Conservation (phyloP, 2,888 invertebrate species). For the Hoplodrina ambigua region DNA sequence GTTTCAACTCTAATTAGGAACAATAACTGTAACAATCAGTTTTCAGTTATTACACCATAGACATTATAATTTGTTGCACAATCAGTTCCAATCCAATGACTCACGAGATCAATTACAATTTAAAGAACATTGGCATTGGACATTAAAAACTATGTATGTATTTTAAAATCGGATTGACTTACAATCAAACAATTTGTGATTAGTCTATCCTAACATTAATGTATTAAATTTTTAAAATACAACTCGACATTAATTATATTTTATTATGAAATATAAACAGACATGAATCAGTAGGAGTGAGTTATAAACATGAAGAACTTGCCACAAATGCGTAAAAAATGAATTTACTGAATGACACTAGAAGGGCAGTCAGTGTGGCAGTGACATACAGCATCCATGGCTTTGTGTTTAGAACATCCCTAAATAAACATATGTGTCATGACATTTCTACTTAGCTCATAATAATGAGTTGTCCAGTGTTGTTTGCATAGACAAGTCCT, state of each 20-base stretch:
- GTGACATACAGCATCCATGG: slow-evolving; percentile 48
- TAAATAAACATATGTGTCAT: slow-evolving; percentile 27
- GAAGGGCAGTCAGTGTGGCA: slow-evolving; percentile 49
- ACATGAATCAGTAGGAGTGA: slow-evolving; percentile 33
- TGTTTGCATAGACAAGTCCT: slow-evolving; percentile 96
- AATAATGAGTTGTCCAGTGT: slow-evolving; percentile 94
- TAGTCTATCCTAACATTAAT: slow-evolving; percentile 47
- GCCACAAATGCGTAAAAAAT: slow-evolving; percentile 53
- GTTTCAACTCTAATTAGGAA: slow-evolving; percentile 36
- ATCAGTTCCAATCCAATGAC: slow-evolving; percentile 58
- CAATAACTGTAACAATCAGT: slow-evolving; percentile 38
- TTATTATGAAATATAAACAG: slow-evolving; percentile 50
- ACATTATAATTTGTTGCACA: slow-evolving; percentile 36
- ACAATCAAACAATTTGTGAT: slow-evolving; percentile 45
- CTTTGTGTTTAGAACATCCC: slow-evolving; percentile 39
- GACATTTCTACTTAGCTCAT: slow-evolving; percentile 86
- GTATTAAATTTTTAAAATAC: slow-evolving; percentile 55
- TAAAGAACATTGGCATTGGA: slow-evolving; percentile 59
- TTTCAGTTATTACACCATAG: slow-evolving; percentile 43
- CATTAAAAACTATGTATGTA: slow-evolving; percentile 50
- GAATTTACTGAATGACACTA: slow-evolving; percentile 40
- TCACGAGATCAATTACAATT: slow-evolving; percentile 66
- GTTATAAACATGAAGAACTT: slow-evolving; percentile 45
- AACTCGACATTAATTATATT: slow-evolving; percentile 49
- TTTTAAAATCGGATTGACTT: slow-evolving; percentile 49